phyloP scores from a whole-genome alignment of 2,888 invertebrate species.

The Thera britannica region DNA sequence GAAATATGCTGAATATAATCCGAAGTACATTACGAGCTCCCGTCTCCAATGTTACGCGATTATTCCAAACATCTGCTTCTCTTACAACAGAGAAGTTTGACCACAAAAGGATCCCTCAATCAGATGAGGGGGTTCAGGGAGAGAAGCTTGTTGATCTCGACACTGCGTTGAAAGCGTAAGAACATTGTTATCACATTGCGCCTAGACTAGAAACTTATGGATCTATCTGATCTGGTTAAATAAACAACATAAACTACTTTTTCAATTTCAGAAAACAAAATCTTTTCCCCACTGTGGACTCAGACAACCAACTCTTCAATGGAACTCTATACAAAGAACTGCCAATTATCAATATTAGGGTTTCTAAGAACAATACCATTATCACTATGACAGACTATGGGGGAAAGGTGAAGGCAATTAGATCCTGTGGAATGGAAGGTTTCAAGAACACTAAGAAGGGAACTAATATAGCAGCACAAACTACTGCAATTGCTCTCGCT shows the following conservation, averaged over 20 bases:
- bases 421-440: conserved; percentile 95
- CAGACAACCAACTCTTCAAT: conserved; percentile 89
- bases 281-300: conserved; percentile 90
- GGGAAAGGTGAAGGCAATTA: conserved; percentile 86
- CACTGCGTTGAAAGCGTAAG: conserved; percentile 85
- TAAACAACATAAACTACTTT: background rate
- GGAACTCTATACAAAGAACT: conserved; percentile 91
- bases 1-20: conserved; percentile 64
- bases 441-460: conserved; percentile 98
- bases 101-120: conserved; percentile 74
- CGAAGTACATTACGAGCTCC: conserved; percentile 60
- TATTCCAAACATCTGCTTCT: conserved; percentile 65
- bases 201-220: background rate
- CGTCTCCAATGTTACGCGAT: conserved; percentile 51
- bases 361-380: conserved; percentile 95
- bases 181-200: conserved; percentile 8
- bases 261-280: conserved; percentile 83
- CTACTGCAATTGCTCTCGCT: conserved; percentile 93
- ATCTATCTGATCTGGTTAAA: background rate
- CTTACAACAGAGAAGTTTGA: conserved; percentile 69
- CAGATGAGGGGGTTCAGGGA: conserved; percentile 92
- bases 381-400: conserved; percentile 89
- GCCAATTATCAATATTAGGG: conserved; percentile 92
- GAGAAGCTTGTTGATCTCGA: conserved; percentile 90
- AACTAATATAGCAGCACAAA: conserved; percentile 98